These are phyloP conservation scores for Oppia nitens DNA, from an alignment of 1,140 invertebrate genomes.

Conservation along the genomic window DNA sequence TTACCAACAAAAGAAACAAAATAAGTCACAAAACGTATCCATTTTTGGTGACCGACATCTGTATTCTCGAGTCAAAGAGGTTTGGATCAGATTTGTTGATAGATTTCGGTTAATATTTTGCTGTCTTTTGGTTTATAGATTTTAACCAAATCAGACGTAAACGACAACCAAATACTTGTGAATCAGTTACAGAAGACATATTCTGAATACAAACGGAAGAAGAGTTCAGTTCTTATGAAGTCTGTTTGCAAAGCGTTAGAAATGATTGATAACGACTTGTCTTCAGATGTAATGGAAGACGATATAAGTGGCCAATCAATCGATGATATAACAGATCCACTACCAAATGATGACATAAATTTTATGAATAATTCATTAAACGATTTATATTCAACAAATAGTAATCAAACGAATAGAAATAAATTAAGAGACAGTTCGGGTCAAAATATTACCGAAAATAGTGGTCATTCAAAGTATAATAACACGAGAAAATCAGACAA, in stretches of 20 bases:
- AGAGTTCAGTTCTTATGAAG: constrained; percentile 43
- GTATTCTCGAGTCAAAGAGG: neutral
- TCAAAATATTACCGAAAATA: too few species aligned
- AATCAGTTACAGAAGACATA: constrained; percentile 43
- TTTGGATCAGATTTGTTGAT: neutral
- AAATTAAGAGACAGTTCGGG: too few species aligned
- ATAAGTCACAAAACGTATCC: neutral
- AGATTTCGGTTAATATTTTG: neutral
- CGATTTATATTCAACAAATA: neutral
- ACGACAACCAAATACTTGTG: constrained; percentile 11
- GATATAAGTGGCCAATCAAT: constrained; percentile 9
- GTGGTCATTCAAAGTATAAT: too few species aligned
- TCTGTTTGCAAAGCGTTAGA: constrained; percentile 40
- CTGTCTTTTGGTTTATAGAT: neutral
- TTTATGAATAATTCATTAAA: constrained; percentile 1
- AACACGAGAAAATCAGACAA: neutral
- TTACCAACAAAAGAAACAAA: neutral
- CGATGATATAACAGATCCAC: neutral
- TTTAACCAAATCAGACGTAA: neutral
- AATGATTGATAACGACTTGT: constrained; percentile 7
- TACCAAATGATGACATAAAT: neutral
- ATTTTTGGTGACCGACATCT: neutral
- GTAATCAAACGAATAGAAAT: too few species aligned
- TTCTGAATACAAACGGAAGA: constrained; percentile 48
- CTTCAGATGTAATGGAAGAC: neutral